Evolutionary conservation across 2,797 vertebrate species (phyloP), one percentile per base, ranked within the genome.

Genomic region (Oryzias sinensis): DNA sequence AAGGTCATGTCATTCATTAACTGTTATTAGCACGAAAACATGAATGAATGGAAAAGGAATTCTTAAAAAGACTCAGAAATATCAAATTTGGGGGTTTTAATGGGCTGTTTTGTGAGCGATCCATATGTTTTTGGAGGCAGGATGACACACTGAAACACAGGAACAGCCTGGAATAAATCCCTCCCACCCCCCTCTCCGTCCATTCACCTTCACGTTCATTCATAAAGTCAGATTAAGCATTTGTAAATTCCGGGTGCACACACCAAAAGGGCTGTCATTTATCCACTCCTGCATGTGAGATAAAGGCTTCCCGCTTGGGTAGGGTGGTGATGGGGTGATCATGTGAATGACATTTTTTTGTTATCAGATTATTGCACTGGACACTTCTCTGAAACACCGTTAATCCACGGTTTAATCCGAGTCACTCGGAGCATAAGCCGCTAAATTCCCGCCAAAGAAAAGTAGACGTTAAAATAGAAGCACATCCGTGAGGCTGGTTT

Each of bases 401-500:
- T 82, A 72, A 87, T 81, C 74, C 63, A 40, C 43, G 66, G 66
- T 46, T 50, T 81, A 88, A 84, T 80, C 76, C 67, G 16, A 48
- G 18, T 73, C 37, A 43, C 72, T 54, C 20, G 63, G 33, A 37
- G 33, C 33, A 37, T 37, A 37, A 37, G 9, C 33, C 33, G 9
- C 33, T 37, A 11, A 37, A 11, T 37, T 37, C 33, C 33, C 1
- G 9, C 9, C 33, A 13, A 11, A 37, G 33, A 37, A 37, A 37
- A 37, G 11, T 9, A 37, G 33, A 37, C 33, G 9, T 11, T 37
- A 37, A 37, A 37, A 37, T 37, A 37, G 33, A 37, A 3, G 33
- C 33, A 37, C 33, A 13, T 37, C 33, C 11, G 13, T 37, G 33
- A 9, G 11, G 29, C 29, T 33, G 8, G 29, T 8, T 9, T 33